Percentiles rank a stretch among this genome's conserved stretches.
Conservation (phyloP, 1,140 invertebrate genomes). For the Leptinotarsa defecta region DNA sequence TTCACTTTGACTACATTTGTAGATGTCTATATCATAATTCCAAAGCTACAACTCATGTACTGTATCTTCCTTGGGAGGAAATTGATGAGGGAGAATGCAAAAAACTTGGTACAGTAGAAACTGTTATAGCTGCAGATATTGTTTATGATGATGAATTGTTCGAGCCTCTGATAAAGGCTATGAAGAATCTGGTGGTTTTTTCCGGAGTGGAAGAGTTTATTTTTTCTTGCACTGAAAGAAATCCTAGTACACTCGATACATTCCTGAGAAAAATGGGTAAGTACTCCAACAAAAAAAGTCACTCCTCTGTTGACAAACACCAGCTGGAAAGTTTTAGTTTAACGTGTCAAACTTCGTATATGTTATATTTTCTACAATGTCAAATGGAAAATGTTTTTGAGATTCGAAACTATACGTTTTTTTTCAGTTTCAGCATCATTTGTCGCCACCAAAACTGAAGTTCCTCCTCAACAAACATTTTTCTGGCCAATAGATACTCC, state of each 20-base stretch:
- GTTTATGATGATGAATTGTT: conserved; percentile 60
- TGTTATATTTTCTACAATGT: too few species aligned
- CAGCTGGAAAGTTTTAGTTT: too few species aligned
- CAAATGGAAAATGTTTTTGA: too few species aligned
- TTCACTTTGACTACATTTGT: neutral
- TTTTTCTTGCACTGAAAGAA: conserved; percentile 60
- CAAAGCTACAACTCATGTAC: conserved; percentile 48
- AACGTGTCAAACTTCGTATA: too few species aligned
- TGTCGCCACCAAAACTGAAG: conserved; percentile 11
- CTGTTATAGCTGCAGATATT: conserved; percentile 62
- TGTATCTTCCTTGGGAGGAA: conserved; percentile 60
- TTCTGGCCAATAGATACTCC: conserved; percentile 33
- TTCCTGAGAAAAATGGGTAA: conserved; percentile 59
- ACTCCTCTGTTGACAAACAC: too few species aligned
- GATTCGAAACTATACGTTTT: neutral
- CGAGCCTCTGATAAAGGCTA: conserved; percentile 52
- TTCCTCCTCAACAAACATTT: conserved; percentile 36
- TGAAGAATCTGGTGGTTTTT: conserved; percentile 53
- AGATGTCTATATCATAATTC: conserved; percentile 19
- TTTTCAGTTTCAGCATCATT: conserved; percentile 10
- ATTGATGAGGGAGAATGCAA: conserved; percentile 48
- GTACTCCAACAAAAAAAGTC: neutral
- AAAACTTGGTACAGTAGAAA: conserved; percentile 52
- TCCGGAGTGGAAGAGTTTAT: conserved; percentile 51
- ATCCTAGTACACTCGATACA: conserved; percentile 56